These are phyloP conservation scores for Wasmannia auropunctata DNA, from an alignment of 1,140 invertebrate genomes.

Conservation along the genomic window DNA sequence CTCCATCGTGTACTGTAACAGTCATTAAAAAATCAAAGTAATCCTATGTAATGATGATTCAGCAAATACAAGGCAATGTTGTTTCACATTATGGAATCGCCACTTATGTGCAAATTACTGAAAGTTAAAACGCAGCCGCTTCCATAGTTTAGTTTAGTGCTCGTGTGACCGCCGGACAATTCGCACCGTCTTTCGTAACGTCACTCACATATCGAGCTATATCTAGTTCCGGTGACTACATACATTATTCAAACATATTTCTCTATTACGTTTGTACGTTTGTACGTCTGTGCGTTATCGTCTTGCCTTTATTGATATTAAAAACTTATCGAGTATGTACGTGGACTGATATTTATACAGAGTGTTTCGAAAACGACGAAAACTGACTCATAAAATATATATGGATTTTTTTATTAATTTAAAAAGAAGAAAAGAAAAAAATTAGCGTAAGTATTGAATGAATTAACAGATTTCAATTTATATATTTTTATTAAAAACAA, in stretches of 20 bases:
- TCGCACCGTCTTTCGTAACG: slow-evolving; percentile 19
- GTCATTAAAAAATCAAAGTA: slow-evolving; percentile 2
- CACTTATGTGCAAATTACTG: slow-evolving; percentile 48
- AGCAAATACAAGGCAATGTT: slow-evolving; percentile 24
- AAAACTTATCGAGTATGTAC: neutral
- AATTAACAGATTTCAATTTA: neutral
- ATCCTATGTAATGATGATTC: neutral
- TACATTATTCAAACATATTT: neutral
- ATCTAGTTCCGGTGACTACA: neutral
- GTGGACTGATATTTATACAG: neutral
- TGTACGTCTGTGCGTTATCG: neutral
- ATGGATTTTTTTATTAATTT: neutral
- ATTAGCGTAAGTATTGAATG: neutral
- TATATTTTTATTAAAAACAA: neutral
- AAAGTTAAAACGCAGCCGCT: slow-evolving; percentile 52
- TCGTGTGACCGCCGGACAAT: slow-evolving; percentile 12
- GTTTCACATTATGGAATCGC: slow-evolving; percentile 21
- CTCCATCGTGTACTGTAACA: neutral
- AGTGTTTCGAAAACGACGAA: too few relatives aligned
- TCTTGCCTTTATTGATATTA: neutral
- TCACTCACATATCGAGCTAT: neutral
- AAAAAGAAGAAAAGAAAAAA: neutral
- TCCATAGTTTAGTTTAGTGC: slow-evolving; percentile 33
- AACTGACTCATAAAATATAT: neutral
- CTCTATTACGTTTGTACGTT: neutral